Evolutionary conservation across 2,888 invertebrate species (phyloP).

Genomic region (Drosophila prostipennis): DNA sequence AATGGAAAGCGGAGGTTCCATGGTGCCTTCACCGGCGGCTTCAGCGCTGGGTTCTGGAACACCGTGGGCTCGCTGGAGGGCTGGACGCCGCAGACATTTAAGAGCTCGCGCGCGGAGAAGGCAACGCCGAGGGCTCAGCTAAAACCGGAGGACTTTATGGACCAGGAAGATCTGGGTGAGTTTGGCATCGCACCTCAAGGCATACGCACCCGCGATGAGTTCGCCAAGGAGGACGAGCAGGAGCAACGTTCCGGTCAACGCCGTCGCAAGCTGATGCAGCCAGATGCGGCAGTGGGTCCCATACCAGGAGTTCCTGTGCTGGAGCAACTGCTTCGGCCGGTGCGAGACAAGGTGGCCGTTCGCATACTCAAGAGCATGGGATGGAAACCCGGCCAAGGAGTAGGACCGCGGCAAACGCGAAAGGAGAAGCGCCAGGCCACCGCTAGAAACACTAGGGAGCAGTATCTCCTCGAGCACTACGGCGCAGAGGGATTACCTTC

Average conservation of each 20-base stretch:
- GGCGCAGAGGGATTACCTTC: conserved; percentile 61
- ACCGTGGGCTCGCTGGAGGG: conserved; percentile 98
- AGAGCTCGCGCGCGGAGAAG: conserved; percentile 93
- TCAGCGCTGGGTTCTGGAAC: conserved; percentile 98
- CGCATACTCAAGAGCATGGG: conserved; percentile 95
- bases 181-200: conserved; percentile 97
- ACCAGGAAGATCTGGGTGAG: conserved; percentile 97
- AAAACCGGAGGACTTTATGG: conserved; percentile 98
- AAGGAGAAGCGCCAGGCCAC: conserved; percentile 83
- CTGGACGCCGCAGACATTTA: conserved; percentile 95
- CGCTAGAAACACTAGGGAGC: conserved; percentile 76
- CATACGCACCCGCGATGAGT: conserved; percentile 92
- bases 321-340: conserved; percentile 88
- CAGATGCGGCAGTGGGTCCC: conserved; percentile 59
- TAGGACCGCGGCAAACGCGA: conserved; percentile 84
- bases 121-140: conserved; percentile 85
- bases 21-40: conserved; percentile 99
- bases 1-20: conserved; percentile 97
- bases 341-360: conserved; percentile 95
- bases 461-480: conserved; percentile 81
- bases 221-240: conserved; percentile 83
- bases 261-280: conserved; percentile 83
- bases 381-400: conserved; percentile 95
- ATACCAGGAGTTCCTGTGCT: conserved; percentile 89
- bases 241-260: conserved; percentile 65